Evolutionary conservation across 2,888 invertebrate species (phyloP), one percentile per base, ranked within the genome.

Genomic region (Parascotia fuliginaria): DNA sequence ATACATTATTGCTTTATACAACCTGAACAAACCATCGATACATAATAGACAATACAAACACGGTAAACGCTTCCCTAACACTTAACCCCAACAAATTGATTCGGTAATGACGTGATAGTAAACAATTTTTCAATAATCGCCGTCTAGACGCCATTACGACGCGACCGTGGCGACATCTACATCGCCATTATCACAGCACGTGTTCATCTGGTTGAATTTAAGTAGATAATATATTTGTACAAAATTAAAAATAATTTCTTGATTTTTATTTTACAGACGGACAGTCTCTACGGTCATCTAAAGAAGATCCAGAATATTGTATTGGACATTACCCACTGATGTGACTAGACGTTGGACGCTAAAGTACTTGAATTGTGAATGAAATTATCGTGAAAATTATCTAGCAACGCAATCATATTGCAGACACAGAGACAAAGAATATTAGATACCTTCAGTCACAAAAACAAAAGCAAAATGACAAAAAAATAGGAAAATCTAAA

Each of bases 101-200:
- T 48, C 14, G 9, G 5, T 42, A 48, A 42, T 22, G 24, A 42
- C 32, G 32, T 9, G 29, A 72, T 48, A 58, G 49, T 58, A 59
- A 68, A 70, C 74, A 74, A 74, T 75, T 70, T 74, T 68, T 70
- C 65, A 71, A 68, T 69, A 69, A 60, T 51, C 55, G 44, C 16
- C 46, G 81, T 83, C 82, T 83, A 83, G 83, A 82, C 83, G 64
- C 55, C 39, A 56, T 77, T 79, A 79, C 73, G 60, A 40, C 58
- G 61, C 61, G 68, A 55, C 51, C 53, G 52, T 60, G 49, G 64
- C 63, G 67, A 70, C 68, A 63, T 63, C 65, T 68, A 60, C 56
- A 51, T 47, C 47, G 44, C 53, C 50, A 65, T 65, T 70, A 64
- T 59, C 62, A 47, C 15, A 49, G 34, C 31, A 47, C 41, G 44